These are phyloP conservation scores for Pangasius djambal DNA, from an alignment of 2,797 vertebrate species.

Conservation along the genomic window DNA sequence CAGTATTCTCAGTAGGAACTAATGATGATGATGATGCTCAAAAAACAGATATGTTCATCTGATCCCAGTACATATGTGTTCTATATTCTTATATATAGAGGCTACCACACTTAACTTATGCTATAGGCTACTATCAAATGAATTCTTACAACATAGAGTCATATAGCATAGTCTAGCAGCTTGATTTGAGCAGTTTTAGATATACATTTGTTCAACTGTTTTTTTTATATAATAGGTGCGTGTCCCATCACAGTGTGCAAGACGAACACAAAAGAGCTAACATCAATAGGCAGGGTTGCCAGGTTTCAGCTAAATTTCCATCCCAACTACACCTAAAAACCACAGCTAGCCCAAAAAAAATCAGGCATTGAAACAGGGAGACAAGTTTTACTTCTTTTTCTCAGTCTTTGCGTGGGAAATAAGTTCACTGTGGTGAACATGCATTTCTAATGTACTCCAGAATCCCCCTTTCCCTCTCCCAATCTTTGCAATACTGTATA, in stretches of 20 bases:
- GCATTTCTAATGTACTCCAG: not conserved
- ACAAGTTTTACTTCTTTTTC: not conserved
- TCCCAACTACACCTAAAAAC: not conserved
- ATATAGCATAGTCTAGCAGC: not conserved
- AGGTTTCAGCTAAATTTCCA: not conserved
- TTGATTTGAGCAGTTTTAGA: not conserved
- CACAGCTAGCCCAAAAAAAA: not conserved
- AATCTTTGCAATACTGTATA: not conserved
- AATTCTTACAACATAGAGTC: not conserved
- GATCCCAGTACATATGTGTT: not conserved
- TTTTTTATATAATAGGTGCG: not conserved
- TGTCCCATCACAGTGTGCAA: not conserved
- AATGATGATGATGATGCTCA: not conserved
- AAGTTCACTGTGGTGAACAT: not conserved
- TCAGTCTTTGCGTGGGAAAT: not conserved
- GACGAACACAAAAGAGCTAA: not conserved
- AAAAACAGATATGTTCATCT: constrained; percentile 3
- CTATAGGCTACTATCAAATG: not conserved
- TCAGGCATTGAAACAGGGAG: not conserved
- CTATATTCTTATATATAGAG: not conserved
- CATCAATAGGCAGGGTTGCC: not conserved
- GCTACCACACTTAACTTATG: not conserved
- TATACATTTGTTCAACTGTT: not conserved
- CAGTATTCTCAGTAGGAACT: not conserved
- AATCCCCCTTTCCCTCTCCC: not conserved